These are phyloP conservation scores for Eptesicus fuscus DNA, from an alignment of 2,113 vertebrate species.

Conservation along the genomic window DNA sequence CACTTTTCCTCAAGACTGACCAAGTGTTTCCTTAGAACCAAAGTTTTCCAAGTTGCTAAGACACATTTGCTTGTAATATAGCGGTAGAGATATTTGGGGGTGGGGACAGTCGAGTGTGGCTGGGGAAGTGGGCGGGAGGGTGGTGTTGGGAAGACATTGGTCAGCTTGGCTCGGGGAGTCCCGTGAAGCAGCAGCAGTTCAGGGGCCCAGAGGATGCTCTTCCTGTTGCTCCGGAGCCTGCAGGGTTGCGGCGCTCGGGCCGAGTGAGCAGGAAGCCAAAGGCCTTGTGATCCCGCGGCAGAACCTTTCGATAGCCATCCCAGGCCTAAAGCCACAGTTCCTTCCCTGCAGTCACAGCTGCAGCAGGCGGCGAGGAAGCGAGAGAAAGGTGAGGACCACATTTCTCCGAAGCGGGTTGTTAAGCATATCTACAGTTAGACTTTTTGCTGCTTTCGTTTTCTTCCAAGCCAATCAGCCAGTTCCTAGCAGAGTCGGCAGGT, in stretches of 20 bases:
- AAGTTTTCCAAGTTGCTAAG: conserved; percentile 88
- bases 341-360: conserved; percentile 78
- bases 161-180: conserved; percentile 75
- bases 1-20: conserved; percentile 87
- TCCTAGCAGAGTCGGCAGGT: conserved; percentile 81
- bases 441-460: conserved; percentile 87
- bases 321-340: conserved; percentile 80
- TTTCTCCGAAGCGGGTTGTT: conserved; percentile 80
- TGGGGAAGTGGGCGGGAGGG: conserved; percentile 75
- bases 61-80: conserved; percentile 89
- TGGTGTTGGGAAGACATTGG: conserved; percentile 73
- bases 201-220: conserved; percentile 49
- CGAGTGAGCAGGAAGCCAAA: conserved; percentile 61
- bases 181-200: conserved; percentile 38
- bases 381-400: conserved; percentile 76
- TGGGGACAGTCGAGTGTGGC: conserved; percentile 75
- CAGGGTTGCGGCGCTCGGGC: conserved; percentile 78
- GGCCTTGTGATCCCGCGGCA: conserved; percentile 70
- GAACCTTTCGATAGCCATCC: conserved; percentile 79
- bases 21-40: conserved; percentile 92
- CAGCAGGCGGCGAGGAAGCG: conserved; percentile 79
- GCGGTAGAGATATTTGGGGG: conserved; percentile 81
- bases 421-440: conserved; percentile 82
- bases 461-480: conserved; percentile 84
- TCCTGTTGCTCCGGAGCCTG: conserved; percentile 78